Base-by-base conservation (phyloP, 2,797 vertebrate genomes). In the Halcyon badia region DNA sequence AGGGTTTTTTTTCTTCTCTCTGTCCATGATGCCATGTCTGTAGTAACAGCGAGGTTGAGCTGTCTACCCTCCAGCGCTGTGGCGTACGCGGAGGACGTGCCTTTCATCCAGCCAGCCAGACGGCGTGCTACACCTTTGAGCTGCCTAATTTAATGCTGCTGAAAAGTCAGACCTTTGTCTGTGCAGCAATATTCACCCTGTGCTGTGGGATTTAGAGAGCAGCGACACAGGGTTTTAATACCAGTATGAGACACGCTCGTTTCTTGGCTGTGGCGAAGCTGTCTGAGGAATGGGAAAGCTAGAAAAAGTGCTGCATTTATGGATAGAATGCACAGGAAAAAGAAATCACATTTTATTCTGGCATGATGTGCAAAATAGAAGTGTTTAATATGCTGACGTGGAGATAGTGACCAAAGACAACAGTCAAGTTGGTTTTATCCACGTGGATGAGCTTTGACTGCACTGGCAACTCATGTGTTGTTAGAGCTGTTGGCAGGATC, bases 201-300 rank as follows among this genome's bases (percentile, higher is more conserved):
- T 44, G 61, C 75, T 24, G 49, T 0, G 12, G 79, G 75, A 35
- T 44, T 52, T 30, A 24, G 20, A 65, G 68, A 54, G 21, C 77
- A 65, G 37, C 3, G 5, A 20, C 58, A 2, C 6, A 0, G 13
- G 58, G 52, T 1, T 80, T 78, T 46, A 22, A 52, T 16, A 37
- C 8, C 21, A 9, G 48, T 1, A 17, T 0, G 4, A 65, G 18
- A 46, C 71, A 52, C 0, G 0, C 26, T 85, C 0, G 0, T 13
- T 62, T 56, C 37, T 33, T 8, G 44, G 10, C 19, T 9, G 39
- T 11, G 28, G 8, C 2, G 9, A 60, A 73, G 61, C 41, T 42
- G 61, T 28, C 37, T 24, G 39, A 46, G 70, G 51, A 25, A 26
- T 37, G 62, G 57, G 83, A 69, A 8, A 46, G 51, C 11, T 5